phyloP scores from a whole-genome alignment of 2,888 invertebrate genomes.

The Drosophila subquinaria region DNA sequence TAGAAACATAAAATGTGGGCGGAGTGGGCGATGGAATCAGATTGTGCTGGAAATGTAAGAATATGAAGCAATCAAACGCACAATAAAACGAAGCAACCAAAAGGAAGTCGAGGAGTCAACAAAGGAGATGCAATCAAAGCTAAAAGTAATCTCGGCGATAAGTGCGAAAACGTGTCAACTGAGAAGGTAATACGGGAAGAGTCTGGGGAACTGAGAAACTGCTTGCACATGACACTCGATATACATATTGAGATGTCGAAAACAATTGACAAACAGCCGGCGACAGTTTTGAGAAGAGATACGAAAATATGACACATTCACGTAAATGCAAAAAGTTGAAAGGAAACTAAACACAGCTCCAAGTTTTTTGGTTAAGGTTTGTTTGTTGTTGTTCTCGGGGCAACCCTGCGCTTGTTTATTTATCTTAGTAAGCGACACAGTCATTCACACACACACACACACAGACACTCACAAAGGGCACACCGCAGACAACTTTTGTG shows the following conservation, averaged over 20 bases:
- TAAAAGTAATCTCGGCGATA: slow-evolving; percentile 79
- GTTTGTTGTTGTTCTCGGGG: slow-evolving; percentile 15
- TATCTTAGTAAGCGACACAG: slow-evolving; percentile 34
- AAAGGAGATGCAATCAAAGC: slow-evolving; percentile 75
- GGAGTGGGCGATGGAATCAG: slow-evolving; percentile 21
- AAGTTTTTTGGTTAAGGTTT: slow-evolving; percentile 10
- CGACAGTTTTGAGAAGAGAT: slow-evolving; percentile 49
- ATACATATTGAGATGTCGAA: slow-evolving; percentile 47
- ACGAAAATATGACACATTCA: slow-evolving; percentile 52
- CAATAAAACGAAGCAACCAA: slow-evolving; percentile 64
- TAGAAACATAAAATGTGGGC: slow-evolving; percentile 63
- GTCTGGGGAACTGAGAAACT: not conserved
- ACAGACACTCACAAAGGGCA: not conserved
- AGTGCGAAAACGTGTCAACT: slow-evolving; percentile 79
- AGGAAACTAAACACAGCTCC: slow-evolving; percentile 27
- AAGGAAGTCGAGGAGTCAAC: slow-evolving; percentile 26
- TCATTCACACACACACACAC: not conserved
- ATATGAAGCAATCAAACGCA: slow-evolving; percentile 79
- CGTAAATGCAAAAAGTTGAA: slow-evolving; percentile 46
- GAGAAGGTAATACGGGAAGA: slow-evolving; percentile 26
- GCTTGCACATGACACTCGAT: slow-evolving; percentile 53
- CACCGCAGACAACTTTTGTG: slow-evolving; percentile 29
- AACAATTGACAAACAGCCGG: slow-evolving; percentile 67
- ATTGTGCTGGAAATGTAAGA: slow-evolving; percentile 31
- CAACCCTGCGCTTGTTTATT: slow-evolving; percentile 27